These are phyloP conservation scores for Oryzias javanicus DNA, from an alignment of 2,113 vertebrate species.

Conservation along the genomic window DNA sequence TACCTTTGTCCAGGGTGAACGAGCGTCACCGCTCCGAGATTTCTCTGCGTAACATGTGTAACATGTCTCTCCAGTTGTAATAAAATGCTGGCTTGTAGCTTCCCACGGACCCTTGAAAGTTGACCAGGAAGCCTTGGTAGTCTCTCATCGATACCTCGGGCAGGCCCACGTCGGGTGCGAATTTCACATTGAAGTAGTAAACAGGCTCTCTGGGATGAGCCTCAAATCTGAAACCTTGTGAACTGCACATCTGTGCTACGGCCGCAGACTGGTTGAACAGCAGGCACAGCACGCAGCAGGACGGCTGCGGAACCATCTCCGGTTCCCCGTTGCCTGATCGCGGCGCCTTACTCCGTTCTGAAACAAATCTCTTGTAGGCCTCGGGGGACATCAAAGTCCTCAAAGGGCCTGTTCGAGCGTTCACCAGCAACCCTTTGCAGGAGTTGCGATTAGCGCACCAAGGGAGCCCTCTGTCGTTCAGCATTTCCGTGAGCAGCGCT, in stretches of 20 bases:
- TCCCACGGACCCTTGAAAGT: neutral
- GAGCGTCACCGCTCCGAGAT: neutral
- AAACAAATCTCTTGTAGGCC: neutral
- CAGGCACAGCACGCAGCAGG: neutral
- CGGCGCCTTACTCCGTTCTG: neutral
- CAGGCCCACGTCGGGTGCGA: neutral
- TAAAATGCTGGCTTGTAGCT: neutral
- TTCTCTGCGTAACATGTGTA: neutral
- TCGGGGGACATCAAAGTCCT: neutral
- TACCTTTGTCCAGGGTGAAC: neutral
- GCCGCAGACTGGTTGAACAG: slow-evolving; percentile 1
- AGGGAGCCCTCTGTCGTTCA: neutral
- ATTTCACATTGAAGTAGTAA: slow-evolving; percentile 6
- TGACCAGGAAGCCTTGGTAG: neutral
- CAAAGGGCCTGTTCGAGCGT: neutral
- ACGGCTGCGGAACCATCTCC: neutral
- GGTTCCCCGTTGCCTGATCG: neutral
- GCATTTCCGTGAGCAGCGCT: neutral
- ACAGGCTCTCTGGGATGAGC: neutral
- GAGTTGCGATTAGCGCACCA: neutral
- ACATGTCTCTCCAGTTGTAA: slow-evolving; percentile 9
- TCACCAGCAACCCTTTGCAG: neutral
- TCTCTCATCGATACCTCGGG: neutral
- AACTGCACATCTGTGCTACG: neutral
- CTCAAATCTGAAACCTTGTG: neutral